phyloP scores from a whole-genome alignment of 2,797 vertebrate genomes.

The Momotus momota region DNA sequence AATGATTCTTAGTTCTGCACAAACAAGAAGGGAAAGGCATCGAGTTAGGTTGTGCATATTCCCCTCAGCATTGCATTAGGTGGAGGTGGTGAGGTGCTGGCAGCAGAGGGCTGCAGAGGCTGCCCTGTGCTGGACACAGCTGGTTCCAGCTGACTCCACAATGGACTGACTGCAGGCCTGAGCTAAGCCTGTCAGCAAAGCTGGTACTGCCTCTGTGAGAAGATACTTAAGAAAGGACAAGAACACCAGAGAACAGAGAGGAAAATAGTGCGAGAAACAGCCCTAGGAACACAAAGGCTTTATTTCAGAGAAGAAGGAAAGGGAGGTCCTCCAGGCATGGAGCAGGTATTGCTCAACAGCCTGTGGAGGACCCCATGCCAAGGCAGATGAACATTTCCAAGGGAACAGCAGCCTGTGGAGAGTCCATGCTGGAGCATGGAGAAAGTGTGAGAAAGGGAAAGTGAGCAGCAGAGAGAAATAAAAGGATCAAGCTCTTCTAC shows the following conservation, averaged over 20 bases:
- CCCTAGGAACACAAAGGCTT: no score
- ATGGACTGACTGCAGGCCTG: accelerated
- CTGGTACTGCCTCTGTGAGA: background rate
- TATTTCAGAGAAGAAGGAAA: background rate
- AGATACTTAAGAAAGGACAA: background rate
- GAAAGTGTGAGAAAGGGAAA: background rate
- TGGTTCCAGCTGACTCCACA: accelerated
- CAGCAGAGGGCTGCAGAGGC: background rate
- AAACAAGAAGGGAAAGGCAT: background rate
- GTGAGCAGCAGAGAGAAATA: background rate
- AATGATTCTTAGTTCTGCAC: background rate
- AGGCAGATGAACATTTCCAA: background rate
- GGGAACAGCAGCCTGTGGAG: background rate
- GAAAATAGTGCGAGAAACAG: background rate
- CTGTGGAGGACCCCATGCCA: background rate
- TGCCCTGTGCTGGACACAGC: accelerated
- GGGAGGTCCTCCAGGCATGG: no score
- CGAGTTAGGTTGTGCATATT: accelerated
- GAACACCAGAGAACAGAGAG: background rate
- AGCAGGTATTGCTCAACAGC: background rate
- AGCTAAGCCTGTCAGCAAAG: accelerated
- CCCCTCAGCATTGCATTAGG: accelerated
- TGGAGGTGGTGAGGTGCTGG: no score
- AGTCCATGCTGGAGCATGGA: background rate
- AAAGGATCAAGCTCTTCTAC: no score